phyloP scores from a whole-genome alignment of 2,113 vertebrate species.

The Delphinus delphis region DNA sequence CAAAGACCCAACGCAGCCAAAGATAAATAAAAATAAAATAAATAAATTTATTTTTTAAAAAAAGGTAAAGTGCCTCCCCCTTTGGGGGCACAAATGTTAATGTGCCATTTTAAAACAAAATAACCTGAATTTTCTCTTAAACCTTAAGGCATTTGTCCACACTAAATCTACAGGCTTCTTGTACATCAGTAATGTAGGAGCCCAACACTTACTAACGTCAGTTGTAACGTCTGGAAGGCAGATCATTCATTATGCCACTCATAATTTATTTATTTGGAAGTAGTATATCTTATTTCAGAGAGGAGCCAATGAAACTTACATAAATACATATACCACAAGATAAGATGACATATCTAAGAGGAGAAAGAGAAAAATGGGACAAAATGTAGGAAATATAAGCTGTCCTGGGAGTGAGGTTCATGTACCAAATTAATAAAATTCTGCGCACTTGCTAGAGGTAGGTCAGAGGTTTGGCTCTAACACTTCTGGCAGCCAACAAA shows the following conservation, averaged over 20 bases:
- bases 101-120: constrained; percentile 12
- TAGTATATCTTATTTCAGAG: constrained; percentile 48
- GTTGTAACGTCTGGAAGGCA: constrained; percentile 41
- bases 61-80: neutral
- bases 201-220: constrained; percentile 27
- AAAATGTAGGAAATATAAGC: constrained; percentile 9
- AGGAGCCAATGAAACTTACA: constrained; percentile 35
- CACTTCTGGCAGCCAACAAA: constrained; percentile 4
- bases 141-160: neutral
- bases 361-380: neutral
- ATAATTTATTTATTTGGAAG: constrained; percentile 49
- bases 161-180: constrained; percentile 12
- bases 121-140: constrained; percentile 45
- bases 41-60: no score
- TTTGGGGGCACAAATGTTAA: neutral
- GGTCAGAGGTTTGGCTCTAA: constrained; percentile 9
- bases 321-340: constrained; percentile 25
- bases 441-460: neutral
- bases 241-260: neutral
- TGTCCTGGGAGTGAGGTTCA: neutral
- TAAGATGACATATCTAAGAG: constrained; percentile 21
- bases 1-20: no score
- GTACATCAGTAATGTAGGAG: neutral
- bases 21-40: no score
- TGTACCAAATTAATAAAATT: neutral